These are phyloP conservation scores for Trichogramma dendrolimi DNA, from an alignment of 2,888 invertebrate genomes.

Conservation along the genomic window DNA sequence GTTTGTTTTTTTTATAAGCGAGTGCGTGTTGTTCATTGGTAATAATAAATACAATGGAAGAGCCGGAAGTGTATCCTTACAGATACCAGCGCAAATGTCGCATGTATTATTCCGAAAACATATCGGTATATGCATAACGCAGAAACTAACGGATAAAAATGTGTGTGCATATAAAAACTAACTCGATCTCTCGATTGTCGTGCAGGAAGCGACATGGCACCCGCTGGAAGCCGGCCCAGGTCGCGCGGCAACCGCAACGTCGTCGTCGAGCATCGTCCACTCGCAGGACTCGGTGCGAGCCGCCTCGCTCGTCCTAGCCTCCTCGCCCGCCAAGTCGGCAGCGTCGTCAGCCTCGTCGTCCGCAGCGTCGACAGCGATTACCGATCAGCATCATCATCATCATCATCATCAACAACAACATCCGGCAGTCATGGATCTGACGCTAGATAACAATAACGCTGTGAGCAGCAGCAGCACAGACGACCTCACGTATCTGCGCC, in stretches of 20 bases:
- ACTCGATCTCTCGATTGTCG: too few relatives aligned
- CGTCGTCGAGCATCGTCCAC: slow-evolving; percentile 43
- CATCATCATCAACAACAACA: slow-evolving; percentile 34
- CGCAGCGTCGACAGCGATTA: too few relatives aligned
- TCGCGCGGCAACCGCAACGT: slow-evolving; percentile 52
- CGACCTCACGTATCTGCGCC: slow-evolving; percentile 56
- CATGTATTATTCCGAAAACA: too few relatives aligned
- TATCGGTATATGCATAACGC: too few relatives aligned
- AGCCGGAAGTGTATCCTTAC: too few relatives aligned
- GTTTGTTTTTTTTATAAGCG: not conserved
- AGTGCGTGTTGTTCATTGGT: not conserved
- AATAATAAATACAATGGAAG: too few relatives aligned
- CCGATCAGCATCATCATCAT: too few relatives aligned
- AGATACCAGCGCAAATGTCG: too few relatives aligned
- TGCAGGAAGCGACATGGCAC: slow-evolving; percentile 52
- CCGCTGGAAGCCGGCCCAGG: slow-evolving; percentile 50
- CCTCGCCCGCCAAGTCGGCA: slow-evolving; percentile 22
- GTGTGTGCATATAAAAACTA: too few relatives aligned
- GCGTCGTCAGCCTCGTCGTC: too few relatives aligned
- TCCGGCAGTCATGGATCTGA: slow-evolving; percentile 42
- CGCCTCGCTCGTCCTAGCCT: slow-evolving; percentile 17
- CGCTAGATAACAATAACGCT: slow-evolving; percentile 49
- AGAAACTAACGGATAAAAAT: too few relatives aligned
- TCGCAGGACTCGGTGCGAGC: slow-evolving; percentile 37
- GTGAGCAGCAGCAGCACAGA: slow-evolving; percentile 36